Evolutionary conservation across 2,888 invertebrate species (phyloP).

Genomic region (Macrosoma leucophasiata): DNA sequence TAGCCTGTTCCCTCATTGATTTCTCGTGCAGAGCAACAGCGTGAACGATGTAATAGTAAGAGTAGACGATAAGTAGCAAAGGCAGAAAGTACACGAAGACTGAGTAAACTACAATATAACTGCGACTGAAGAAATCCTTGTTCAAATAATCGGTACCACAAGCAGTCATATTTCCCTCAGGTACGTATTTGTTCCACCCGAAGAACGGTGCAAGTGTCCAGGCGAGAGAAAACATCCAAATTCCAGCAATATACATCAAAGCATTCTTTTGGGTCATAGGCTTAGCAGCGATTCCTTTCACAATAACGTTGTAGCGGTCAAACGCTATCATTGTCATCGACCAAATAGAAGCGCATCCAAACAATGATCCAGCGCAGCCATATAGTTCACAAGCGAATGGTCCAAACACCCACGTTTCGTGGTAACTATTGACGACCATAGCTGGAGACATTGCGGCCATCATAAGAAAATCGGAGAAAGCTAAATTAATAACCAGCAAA

Average conservation of each 20-base stretch:
- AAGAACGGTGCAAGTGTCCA: slow-evolving; percentile 91
- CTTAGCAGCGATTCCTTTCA: slow-evolving; percentile 91
- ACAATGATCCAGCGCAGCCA: slow-evolving; percentile 89
- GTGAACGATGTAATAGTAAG: slow-evolving; percentile 91
- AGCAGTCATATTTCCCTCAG: slow-evolving; percentile 95
- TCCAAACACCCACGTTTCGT: slow-evolving; percentile 83
- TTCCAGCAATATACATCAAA: slow-evolving; percentile 82
- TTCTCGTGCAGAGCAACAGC: slow-evolving; percentile 90
- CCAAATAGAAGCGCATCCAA: slow-evolving; percentile 94
- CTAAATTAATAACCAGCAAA: slow-evolving; percentile 91
- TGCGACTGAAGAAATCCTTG: slow-evolving; percentile 83
- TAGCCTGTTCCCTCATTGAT: slow-evolving; percentile 91
- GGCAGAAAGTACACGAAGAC: slow-evolving; percentile 86
- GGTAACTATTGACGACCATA: slow-evolving; percentile 89
- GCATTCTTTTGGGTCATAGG: slow-evolving; percentile 89
- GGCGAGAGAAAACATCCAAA: slow-evolving; percentile 84
- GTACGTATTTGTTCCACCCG: slow-evolving; percentile 92
- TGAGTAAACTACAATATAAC: slow-evolving; percentile 86
- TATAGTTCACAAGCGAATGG: slow-evolving; percentile 91
- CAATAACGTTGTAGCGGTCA: slow-evolving; percentile 95
- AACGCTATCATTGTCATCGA: slow-evolving; percentile 94
- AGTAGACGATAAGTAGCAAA: slow-evolving; percentile 86
- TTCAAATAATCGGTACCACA: slow-evolving; percentile 92
- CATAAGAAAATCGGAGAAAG: slow-evolving; percentile 93
- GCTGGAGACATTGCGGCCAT: slow-evolving; percentile 88